Evolutionary conservation across 2,113 vertebrate genomes (phyloP), one percentile per base, ranked within the genome.

Genomic region (Malurus melanocephalus): DNA sequence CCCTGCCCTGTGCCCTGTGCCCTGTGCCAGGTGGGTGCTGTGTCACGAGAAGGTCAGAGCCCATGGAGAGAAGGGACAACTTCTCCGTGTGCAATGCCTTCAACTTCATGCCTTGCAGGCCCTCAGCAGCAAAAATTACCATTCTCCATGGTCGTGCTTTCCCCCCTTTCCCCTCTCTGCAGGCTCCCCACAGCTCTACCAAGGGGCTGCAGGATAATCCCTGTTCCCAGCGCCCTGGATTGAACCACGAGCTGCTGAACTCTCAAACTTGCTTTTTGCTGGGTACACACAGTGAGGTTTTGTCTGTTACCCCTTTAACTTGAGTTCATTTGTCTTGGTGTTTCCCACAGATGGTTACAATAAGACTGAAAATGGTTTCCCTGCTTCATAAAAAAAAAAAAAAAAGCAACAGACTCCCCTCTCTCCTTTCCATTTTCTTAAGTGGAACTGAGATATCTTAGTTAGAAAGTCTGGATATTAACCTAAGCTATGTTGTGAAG

Each of bases 321-420:
- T 32, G 9, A 66, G 52, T 62, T 77, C 60, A 71, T 92, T 85
- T 89, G 28, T 80, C 91, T 77, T 87, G 27, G 51, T 85, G 75
- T 85, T 94, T 78, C 73, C 72, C 53, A 75, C 85, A 95, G 82
- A 89, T 89, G 80, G 87, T 88, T 90, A 57, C 46, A 95, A 61
- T 93, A 95, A 93, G 74, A 79, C 43, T 55, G 43, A 32, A 79
- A 84, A 65, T 51, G 19, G 32, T 93, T 85, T 87, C 45, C 33
- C 33, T 3, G 5, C 17, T 33, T 55, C 42, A 57, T 42, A 4
- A n/a, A 60, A 75, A 55, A 11, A 30, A 33, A 38, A 65, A 52
- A 51, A 35, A 42, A 10, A 0, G 6, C 11, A 64, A 40, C 4
- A 24, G n/a, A 40, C 15, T 52, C 2, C 3, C 2, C 10, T 11